Evolutionary conservation across 92 coral and sea anemone species (phyloP).

Genomic region (Micromussa lordhowensis): DNA sequence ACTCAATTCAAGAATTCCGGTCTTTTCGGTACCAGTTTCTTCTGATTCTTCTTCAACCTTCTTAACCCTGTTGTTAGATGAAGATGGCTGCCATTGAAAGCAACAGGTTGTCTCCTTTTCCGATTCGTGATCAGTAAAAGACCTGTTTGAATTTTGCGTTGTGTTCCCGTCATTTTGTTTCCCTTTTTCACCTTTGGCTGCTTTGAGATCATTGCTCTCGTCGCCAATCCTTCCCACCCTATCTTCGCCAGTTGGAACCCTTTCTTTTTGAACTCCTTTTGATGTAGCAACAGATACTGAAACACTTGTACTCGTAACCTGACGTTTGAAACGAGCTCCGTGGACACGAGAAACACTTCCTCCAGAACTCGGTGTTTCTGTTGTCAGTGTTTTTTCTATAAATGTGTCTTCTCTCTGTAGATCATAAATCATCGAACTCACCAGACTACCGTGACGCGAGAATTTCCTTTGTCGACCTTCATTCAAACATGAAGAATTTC

Average conservation of each 20-base stretch:
- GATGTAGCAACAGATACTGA: neutral
- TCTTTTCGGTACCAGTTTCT: neutral
- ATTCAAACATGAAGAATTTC: neutral
- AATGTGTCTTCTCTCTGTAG: slow-evolving; percentile 30
- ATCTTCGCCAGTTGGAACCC: neutral
- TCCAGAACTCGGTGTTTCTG: neutral
- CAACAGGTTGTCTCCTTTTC: neutral
- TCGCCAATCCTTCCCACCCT: neutral
- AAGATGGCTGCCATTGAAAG: slow-evolving; percentile 27
- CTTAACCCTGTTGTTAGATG: neutral
- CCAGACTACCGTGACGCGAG: slow-evolving; percentile 23
- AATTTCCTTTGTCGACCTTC: slow-evolving; percentile 7
- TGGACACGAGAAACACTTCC: neutral
- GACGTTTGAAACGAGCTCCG: neutral
- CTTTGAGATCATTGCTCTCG: neutral
- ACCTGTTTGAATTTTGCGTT: neutral
- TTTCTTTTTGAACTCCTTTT: neutral
- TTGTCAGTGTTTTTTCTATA: neutral
- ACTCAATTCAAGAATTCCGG: neutral
- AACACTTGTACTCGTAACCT: slow-evolving; percentile 26
- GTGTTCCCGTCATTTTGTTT: neutral
- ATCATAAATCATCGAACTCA: slow-evolving; percentile 52
- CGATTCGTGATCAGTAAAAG: neutral
- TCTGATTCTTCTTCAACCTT: neutral
- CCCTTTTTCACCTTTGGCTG: neutral